These are phyloP conservation scores for Carlito syrichta DNA, from an alignment of 2,113 vertebrate species.

Conservation along the genomic window DNA sequence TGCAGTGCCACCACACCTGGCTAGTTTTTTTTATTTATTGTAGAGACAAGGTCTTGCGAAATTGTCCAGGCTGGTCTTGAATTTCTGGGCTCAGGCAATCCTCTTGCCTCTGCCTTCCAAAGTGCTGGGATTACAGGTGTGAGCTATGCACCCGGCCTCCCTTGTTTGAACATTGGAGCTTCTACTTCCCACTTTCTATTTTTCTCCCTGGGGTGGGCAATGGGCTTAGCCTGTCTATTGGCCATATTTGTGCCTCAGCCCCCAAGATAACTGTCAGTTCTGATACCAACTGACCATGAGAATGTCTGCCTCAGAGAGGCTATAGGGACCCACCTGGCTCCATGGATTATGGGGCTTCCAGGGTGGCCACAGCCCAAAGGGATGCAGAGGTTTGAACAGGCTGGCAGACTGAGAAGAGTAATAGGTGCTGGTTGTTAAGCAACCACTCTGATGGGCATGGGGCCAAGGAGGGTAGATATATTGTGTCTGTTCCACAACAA, in stretches of 20 bases:
- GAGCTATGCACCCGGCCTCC: no score
- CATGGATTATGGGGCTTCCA: not conserved
- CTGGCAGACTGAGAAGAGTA: not conserved
- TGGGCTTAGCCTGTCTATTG: not conserved
- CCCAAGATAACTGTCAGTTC: not conserved
- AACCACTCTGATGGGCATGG: not conserved
- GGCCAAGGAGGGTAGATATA: accelerated
- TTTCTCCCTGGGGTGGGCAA: not conserved
- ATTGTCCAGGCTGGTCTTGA: no score
- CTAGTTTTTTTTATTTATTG: no score
- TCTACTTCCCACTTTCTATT: not conserved
- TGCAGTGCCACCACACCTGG: no score
- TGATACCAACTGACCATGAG: not conserved
- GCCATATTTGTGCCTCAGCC: not conserved
- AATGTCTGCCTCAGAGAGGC: not conserved
- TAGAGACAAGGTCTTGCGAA: no score
- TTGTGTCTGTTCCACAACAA: not conserved
- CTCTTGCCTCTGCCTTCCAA: no score
- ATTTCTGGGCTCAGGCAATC: no score
- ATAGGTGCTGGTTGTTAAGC: not conserved
- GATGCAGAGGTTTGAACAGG: not conserved
- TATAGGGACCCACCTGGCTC: not conserved
- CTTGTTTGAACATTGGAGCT: not conserved
- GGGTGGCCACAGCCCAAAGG: not conserved
- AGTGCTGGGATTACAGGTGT: no score